These are phyloP conservation scores for Seriola rivoliana DNA, from an alignment of 2,113 vertebrate genomes.

Conservation along the genomic window DNA sequence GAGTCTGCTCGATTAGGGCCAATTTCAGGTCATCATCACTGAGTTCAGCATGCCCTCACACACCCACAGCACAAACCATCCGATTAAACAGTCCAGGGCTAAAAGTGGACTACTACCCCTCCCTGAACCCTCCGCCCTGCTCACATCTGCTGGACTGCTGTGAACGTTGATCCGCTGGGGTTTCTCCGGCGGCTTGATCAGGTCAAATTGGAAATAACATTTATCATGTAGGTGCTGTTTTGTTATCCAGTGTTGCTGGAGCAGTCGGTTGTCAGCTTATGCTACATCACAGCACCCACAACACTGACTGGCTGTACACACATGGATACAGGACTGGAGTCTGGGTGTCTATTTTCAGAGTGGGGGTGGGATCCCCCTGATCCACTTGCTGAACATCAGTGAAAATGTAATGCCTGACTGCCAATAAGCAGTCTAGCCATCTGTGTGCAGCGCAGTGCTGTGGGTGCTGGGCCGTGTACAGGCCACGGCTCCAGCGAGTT, in stretches of 20 bases:
- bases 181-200: conserved; percentile 65
- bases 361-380: conserved; percentile 49
- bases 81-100: conserved; percentile 65
- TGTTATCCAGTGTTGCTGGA: conserved; percentile 23
- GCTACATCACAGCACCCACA: conserved; percentile 28
- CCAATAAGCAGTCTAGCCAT: conserved; percentile 63
- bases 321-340: conserved; percentile 23
- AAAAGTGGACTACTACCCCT: conserved; percentile 71
- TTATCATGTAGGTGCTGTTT: conserved; percentile 38
- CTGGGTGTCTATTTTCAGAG: conserved; percentile 47
- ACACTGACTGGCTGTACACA: conserved; percentile 12
- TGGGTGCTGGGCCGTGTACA: conserved; percentile 57
- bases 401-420: conserved; percentile 59
- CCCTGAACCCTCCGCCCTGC: conserved; percentile 65
- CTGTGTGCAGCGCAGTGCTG: conserved; percentile 62
- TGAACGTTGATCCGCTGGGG: conserved; percentile 45
- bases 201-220: conserved; percentile 59
- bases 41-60: conserved; percentile 73
- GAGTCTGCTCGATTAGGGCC: conserved; percentile 80
- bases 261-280: conserved; percentile 14
- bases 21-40: conserved; percentile 80
- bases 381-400: conserved; percentile 67
- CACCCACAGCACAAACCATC: conserved; percentile 68
- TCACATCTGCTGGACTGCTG: conserved; percentile 74
- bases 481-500: conserved; percentile 59